Percentiles rank a stretch among this genome's conserved stretches.
phyloP scores from a whole-genome alignment of 2,113 vertebrate genomes.

The Lamprologus callipterus region DNA sequence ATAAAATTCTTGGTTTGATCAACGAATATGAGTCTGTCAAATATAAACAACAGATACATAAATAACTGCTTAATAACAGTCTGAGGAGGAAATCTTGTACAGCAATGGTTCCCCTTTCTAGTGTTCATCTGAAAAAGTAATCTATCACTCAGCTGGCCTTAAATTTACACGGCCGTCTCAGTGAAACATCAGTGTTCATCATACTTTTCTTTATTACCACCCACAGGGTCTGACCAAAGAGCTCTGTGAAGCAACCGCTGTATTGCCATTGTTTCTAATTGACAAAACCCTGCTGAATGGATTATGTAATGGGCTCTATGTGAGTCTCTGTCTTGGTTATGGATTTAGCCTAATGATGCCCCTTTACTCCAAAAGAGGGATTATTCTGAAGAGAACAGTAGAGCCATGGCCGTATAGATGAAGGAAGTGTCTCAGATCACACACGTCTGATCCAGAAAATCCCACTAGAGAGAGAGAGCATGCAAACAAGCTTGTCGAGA shows the following conservation, averaged over 20 bases:
- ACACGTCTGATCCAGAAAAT: slow-evolving; percentile 1
- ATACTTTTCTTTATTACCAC: background rate
- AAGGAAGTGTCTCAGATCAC: slow-evolving; percentile 7
- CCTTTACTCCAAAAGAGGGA: slow-evolving; percentile 45
- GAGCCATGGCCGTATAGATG: background rate
- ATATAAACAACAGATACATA: background rate
- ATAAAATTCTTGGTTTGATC: background rate
- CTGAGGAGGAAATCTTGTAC: background rate
- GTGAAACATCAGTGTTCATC: background rate
- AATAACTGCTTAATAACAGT: background rate
- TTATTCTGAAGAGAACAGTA: slow-evolving; percentile 39
- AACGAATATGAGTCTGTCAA: background rate
- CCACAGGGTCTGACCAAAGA: background rate
- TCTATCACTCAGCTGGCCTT: background rate
- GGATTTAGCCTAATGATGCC: slow-evolving; percentile 57
- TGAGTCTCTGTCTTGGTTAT: slow-evolving; percentile 39
- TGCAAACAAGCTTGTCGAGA: background rate
- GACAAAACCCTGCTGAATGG: background rate
- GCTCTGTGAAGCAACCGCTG: background rate
- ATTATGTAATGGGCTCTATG: slow-evolving; percentile 24
- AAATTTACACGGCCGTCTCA: background rate
- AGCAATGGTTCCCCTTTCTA: background rate
- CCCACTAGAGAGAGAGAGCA: background rate
- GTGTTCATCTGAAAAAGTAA: background rate
- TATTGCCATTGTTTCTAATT: background rate